Percentiles rank a stretch among this genome's conserved stretches.
These are phyloP conservation scores for Hucho hucho DNA, from an alignment of 2,113 vertebrate species.

Conservation along the genomic window DNA sequence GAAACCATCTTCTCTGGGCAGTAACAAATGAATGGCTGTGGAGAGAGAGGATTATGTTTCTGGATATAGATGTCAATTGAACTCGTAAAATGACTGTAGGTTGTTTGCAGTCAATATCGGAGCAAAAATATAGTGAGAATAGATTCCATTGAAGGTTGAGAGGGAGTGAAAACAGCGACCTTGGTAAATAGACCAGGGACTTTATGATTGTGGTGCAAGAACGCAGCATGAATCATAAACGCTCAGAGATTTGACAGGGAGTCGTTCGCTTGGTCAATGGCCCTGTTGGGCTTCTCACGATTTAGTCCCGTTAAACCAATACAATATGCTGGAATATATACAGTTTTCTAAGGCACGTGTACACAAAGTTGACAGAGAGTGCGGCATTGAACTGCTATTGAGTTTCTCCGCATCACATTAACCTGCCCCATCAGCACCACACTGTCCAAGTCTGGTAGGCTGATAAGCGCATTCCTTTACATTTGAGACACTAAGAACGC, in stretches of 20 bases:
- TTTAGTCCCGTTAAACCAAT: not conserved
- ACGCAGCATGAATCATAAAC: constrained; percentile 12
- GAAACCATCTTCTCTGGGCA: not conserved
- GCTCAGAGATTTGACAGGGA: not conserved
- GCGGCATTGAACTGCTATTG: not conserved
- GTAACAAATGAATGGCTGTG: not conserved
- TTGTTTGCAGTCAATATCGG: not conserved
- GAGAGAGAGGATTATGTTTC: not conserved
- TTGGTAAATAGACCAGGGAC: not conserved
- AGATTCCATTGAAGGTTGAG: not conserved
- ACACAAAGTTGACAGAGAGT: not conserved
- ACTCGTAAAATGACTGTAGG: not conserved
- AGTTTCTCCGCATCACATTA: not conserved
- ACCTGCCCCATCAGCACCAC: not conserved
- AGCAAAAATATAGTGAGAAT: not conserved
- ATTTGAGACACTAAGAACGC: no score
- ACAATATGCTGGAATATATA: not conserved
- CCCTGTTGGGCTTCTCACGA: not conserved
- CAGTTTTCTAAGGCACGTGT: not conserved
- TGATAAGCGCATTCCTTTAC: constrained; percentile 1
- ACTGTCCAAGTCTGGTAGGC: not conserved
- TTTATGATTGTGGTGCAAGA: not conserved
- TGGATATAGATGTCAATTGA: not conserved
- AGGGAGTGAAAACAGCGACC: not conserved
- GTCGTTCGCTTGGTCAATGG: not conserved